These are phyloP conservation scores for Dendrolimus pini DNA, from an alignment of 2,888 invertebrate species.

Conservation along the genomic window DNA sequence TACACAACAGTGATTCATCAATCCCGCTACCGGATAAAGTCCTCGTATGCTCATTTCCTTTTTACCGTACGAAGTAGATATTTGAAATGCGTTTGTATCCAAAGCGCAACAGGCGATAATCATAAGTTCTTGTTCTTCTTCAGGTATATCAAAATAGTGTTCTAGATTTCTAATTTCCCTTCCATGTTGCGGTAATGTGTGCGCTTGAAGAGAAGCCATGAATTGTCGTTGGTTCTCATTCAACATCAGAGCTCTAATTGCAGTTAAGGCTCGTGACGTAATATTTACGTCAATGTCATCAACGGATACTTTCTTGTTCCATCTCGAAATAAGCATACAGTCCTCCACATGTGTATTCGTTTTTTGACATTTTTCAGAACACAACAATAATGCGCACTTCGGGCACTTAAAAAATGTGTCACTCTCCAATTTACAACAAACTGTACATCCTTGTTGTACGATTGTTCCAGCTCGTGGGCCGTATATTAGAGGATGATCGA, in stretches of 20 bases:
- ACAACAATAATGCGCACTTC: slow-evolving; percentile 82
- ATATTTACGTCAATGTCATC: slow-evolving; percentile 49
- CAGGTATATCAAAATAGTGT: slow-evolving; percentile 61
- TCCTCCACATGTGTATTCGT: slow-evolving; percentile 77
- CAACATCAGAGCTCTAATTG: slow-evolving; percentile 55
- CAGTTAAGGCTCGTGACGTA: slow-evolving; percentile 50
- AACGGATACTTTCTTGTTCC: slow-evolving; percentile 69
- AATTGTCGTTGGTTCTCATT: slow-evolving; percentile 67
- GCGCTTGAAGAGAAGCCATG: slow-evolving; percentile 68
- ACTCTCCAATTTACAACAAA: slow-evolving; percentile 74
- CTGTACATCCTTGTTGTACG: slow-evolving; percentile 78
- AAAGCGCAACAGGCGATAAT: slow-evolving; percentile 76
- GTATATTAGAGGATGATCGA: slow-evolving; percentile 81
- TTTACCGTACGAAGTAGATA: slow-evolving; percentile 56
- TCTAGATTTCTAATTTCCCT: slow-evolving; percentile 75
- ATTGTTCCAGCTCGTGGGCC: slow-evolving; percentile 80
- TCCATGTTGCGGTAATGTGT: slow-evolving; percentile 72
- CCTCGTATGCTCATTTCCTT: slow-evolving; percentile 76
- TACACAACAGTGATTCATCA: slow-evolving; percentile 82
- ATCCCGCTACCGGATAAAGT: slow-evolving; percentile 80
- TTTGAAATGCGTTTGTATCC: slow-evolving; percentile 83
- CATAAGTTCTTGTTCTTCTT: slow-evolving; percentile 77
- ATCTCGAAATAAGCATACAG: slow-evolving; percentile 78
- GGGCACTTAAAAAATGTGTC: slow-evolving; percentile 71
- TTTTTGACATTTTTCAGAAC: slow-evolving; percentile 79